Conservation (phyloP, 2,113 vertebrate species). For the Myxocyprinus asiaticus region DNA sequence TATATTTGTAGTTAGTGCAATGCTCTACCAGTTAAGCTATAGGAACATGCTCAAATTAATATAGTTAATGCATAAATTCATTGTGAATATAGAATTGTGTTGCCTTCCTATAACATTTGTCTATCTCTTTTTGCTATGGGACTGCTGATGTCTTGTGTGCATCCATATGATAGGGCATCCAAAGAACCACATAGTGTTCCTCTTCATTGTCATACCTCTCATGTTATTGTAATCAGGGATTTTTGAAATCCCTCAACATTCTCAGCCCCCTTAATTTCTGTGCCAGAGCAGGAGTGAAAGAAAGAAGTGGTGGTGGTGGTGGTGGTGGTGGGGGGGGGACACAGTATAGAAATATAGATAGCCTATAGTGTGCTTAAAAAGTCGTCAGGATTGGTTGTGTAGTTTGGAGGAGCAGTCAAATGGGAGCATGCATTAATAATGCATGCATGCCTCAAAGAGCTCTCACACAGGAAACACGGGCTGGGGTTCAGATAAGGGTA, state of each 20-base stretch:
- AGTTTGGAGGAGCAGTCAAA: constrained; percentile 48
- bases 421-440: constrained; percentile 72
- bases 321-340: neutral
- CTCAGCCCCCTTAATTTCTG: constrained; percentile 2
- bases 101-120: neutral
- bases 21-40: neutral
- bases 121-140: neutral
- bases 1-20: neutral
- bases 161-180: neutral
- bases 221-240: constrained; percentile 24
- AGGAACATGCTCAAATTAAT: neutral
- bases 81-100: neutral
- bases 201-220: neutral
- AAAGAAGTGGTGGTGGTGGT: neutral
- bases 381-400: constrained; percentile 43
- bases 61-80: neutral
- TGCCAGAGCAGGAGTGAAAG: neutral
- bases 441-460: constrained; percentile 76
- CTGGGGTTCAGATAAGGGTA: constrained; percentile 73
- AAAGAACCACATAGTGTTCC: neutral
- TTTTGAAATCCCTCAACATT: constrained; percentile 14
- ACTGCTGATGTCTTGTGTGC: neutral
- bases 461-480: constrained; percentile 68
- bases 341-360: neutral
- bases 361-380: constrained; percentile 53